These are phyloP conservation scores for Danaus melanippus DNA, from an alignment of 1,140 invertebrate species.

Conservation along the genomic window DNA sequence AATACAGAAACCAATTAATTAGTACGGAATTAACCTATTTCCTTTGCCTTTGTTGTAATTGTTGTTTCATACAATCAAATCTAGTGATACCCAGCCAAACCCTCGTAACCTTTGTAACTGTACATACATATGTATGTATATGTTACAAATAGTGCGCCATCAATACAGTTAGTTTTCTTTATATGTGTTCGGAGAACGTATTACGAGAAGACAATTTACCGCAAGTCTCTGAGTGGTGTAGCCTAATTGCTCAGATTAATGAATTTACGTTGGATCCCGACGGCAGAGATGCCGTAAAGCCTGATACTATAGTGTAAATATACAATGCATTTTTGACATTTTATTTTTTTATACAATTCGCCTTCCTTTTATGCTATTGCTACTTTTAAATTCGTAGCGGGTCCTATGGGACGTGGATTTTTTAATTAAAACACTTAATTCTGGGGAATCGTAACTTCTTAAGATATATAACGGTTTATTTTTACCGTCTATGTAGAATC, in stretches of 20 bases:
- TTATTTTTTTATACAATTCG: no score
- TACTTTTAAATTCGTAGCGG: conserved; percentile 17
- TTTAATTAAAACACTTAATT: conserved; percentile 23
- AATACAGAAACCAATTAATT: conserved; percentile 4
- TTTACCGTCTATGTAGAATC: conserved; percentile 1
- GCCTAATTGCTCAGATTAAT: conserved; percentile 2
- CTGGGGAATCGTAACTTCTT: conserved; percentile 18
- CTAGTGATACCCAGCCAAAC: conserved; percentile 8
- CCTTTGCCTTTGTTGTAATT: no score
- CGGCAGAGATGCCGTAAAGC: no score
- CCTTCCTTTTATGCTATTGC: conserved; percentile 22
- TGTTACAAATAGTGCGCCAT: conserved; percentile 31
- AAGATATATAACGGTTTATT: conserved; percentile 18
- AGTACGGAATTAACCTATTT: conserved; percentile 1
- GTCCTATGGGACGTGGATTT: conserved; percentile 16
- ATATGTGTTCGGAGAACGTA: conserved; percentile 29
- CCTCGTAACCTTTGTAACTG: conserved; percentile 4
- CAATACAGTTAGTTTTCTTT: conserved; percentile 29
- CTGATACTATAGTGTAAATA: no score
- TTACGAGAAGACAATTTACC: conserved; percentile 31
- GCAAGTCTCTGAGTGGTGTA: conserved; percentile 14
- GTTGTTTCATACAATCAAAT: no score
- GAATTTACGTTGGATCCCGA: no score
- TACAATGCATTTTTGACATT: no score
- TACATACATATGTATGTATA: conserved; percentile 18